Evolutionary conservation across 2,888 invertebrate genomes (phyloP), one percentile per base, ranked within the genome.

Genomic region (Lepeophtheirus nordmannii): DNA sequence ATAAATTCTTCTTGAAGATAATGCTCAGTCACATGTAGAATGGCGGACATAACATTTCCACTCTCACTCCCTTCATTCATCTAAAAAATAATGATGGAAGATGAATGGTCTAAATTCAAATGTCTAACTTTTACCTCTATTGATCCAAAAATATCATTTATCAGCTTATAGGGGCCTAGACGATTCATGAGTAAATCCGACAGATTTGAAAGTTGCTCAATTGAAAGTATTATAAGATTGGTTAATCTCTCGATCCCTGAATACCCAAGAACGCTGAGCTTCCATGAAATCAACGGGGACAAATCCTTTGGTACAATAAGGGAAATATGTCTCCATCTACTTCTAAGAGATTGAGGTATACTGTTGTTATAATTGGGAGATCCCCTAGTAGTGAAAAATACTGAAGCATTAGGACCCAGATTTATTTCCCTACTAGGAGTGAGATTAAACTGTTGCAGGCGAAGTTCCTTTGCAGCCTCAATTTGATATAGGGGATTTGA

Each of bases 391-490:
- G 53, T 46, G 8, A 46, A 46, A 17, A 46, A 46, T 2, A 46
- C 53, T 46, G 53, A 14, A 46, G 53, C 17, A 8, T 17, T 46
- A n/a, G 53, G 53, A 46, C 53, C 53, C 14, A 46, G 53, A 46
- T 46, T 46, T 1, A 46, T 46, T 17, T 46, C 53, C 17, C 8
- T 46, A 46, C n/a, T 46, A 2, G 53, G 53, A 17, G 53, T 46
- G 17, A 46, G 53, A 8, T 46, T 46, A 17, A 46, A 46, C 17
- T 46, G 53, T 46, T 46, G 53, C 14, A 46, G 53, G 17, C 53
- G 53, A 46, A 46, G 53, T 17, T 46, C 53, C 53, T 46, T 46
- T 14, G 53, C 53, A n/a, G 53, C 53, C 53, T 46, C 53, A n/a
- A 46, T 46, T 46, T 46, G 53, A 17, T 46, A 46, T 3, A 46